These are phyloP conservation scores for Xestia rhomboidea DNA, from an alignment of 2,888 invertebrate genomes.

Conservation along the genomic window DNA sequence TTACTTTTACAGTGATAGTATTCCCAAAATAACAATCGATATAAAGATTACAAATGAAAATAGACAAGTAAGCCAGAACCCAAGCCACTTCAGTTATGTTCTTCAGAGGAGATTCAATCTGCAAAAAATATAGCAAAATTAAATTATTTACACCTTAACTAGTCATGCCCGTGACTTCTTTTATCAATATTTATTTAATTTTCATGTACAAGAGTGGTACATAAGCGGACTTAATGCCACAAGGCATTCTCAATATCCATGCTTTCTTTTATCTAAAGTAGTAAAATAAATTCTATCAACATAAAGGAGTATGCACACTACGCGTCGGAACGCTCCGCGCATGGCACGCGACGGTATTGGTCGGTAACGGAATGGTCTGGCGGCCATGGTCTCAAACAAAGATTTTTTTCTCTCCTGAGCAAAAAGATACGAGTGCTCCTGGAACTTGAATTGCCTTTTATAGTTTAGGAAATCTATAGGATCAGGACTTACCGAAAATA, in stretches of 20 bases:
- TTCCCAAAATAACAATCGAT: constrained; percentile 80
- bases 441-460: not conserved
- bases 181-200: not conserved
- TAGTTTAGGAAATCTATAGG: not conserved
- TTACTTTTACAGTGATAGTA: constrained; percentile 76
- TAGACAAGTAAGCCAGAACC: constrained; percentile 72
- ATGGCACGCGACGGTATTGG: not conserved
- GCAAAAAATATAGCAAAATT: constrained; percentile 55
- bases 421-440: too few relatives aligned
- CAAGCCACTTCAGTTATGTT: constrained; percentile 74
- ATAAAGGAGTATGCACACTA: not conserved
- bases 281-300: not conserved
- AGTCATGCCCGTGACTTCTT: not conserved
- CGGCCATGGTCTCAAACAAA: not conserved
- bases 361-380: not conserved
- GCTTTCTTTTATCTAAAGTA: not conserved
- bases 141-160: not conserved
- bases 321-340: not conserved
- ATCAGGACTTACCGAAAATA: constrained; percentile 73
- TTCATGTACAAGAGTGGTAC: too few relatives aligned
- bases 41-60: constrained; percentile 72
- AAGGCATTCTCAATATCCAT: not conserved
- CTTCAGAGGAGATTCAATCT: constrained; percentile 76
- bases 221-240: too few relatives aligned
- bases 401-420: too few relatives aligned